Percentiles rank a stretch among this genome's conserved stretches.
phyloP scores from a whole-genome alignment of 2,888 invertebrate genomes.

The Ennomos quercinarius region DNA sequence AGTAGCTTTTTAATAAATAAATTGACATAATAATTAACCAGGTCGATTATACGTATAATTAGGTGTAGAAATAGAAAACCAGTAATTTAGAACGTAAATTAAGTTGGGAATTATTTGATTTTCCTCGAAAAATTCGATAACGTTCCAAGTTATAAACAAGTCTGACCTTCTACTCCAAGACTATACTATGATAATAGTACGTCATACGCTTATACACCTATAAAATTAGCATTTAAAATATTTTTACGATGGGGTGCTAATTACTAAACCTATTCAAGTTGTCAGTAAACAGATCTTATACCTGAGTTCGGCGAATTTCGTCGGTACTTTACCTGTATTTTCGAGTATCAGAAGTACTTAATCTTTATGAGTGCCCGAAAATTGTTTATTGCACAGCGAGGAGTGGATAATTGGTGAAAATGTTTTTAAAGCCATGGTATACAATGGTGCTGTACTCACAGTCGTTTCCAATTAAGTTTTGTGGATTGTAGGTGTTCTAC shows the following conservation, averaged over 20 bases:
- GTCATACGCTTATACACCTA: slow-evolving; percentile 3
- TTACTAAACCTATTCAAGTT: slow-evolving; percentile 8
- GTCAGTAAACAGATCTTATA: slow-evolving; percentile 1
- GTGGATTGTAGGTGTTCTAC: neutral
- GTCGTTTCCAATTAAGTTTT: neutral
- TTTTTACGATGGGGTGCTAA: slow-evolving; percentile 21
- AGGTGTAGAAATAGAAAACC: neutral
- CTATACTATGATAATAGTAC: neutral
- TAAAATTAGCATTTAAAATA: slow-evolving; percentile 18
- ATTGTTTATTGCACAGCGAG: slow-evolving; percentile 1
- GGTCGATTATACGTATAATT: neutral
- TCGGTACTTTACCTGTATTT: slow-evolving; percentile 9
- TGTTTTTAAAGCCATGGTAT: neutral
- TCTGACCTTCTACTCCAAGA: slow-evolving; percentile 18
- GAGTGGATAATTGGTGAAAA: slow-evolving; percentile 1
- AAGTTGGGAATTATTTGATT: slow-evolving; percentile 1
- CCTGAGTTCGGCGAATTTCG: neutral
- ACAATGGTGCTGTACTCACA: neutral
- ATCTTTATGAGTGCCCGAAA: slow-evolving; percentile 7
- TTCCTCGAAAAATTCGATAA: slow-evolving; percentile 6
- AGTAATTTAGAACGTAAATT: neutral
- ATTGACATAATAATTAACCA: neutral
- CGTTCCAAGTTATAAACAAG: slow-evolving; percentile 19
- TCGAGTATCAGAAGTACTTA: slow-evolving; percentile 1
- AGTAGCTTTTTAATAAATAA: slow-evolving; percentile 40